Conservation (phyloP, 1,140 invertebrate genomes). For the Radopholus similis region DNA sequence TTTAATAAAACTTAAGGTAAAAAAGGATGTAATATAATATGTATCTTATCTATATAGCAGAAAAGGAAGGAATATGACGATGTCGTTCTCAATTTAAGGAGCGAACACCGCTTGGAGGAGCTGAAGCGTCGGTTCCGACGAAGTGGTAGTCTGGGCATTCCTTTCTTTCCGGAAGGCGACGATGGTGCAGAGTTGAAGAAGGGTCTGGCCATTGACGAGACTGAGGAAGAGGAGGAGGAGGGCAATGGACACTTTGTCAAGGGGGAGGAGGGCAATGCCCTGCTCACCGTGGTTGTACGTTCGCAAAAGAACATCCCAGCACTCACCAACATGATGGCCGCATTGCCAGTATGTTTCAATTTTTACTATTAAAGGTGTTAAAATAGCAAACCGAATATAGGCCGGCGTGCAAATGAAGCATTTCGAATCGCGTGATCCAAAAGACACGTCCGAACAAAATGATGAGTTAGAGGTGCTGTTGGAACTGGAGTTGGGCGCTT, state of each 20-base stretch:
- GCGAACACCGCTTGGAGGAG: slow-evolving; percentile 50
- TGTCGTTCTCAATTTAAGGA: slow-evolving; percentile 32
- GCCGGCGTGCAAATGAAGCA: slow-evolving; percentile 43
- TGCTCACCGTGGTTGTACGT: slow-evolving; percentile 49
- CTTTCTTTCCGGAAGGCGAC: slow-evolving; percentile 58
- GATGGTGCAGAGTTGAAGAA: slow-evolving; percentile 28
- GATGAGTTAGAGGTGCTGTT: slow-evolving; percentile 49
- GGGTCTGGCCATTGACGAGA: slow-evolving; percentile 49
- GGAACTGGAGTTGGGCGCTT: slow-evolving; percentile 45
- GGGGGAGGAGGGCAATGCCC: slow-evolving; percentile 21
- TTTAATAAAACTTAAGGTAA: no score
- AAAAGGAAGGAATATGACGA: no score
- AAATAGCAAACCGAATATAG: slow-evolving; percentile 28
- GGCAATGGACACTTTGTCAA: background rate
- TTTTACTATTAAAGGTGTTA: background rate
- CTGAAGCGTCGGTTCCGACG: slow-evolving; percentile 55
- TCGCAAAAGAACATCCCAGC: slow-evolving; percentile 31
- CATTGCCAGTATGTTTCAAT: slow-evolving; percentile 37
- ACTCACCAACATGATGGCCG: slow-evolving; percentile 40
- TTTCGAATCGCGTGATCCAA: slow-evolving; percentile 57
- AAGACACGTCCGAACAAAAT: slow-evolving; percentile 33
- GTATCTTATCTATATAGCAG: background rate
- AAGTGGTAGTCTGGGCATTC: slow-evolving; percentile 55
- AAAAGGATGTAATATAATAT: background rate
- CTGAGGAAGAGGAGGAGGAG: slow-evolving; percentile 31